These are phyloP conservation scores for Pardalotus punctatus DNA, from an alignment of 2,113 vertebrate genomes.

Conservation along the genomic window DNA sequence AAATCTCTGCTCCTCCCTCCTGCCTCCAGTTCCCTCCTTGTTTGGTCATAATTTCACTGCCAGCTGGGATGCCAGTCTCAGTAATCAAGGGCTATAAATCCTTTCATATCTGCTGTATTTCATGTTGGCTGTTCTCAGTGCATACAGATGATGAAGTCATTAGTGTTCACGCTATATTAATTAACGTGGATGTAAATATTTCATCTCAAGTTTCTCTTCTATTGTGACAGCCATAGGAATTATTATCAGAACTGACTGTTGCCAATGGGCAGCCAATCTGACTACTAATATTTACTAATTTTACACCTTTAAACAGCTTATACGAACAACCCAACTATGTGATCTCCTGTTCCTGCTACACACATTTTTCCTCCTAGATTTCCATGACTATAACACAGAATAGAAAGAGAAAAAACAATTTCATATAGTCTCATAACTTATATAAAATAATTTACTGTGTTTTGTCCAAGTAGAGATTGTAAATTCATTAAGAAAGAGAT, in stretches of 20 bases:
- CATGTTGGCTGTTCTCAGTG: background rate
- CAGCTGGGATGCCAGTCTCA: background rate
- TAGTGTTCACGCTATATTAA: background rate
- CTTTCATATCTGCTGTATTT: background rate
- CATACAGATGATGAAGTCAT: background rate
- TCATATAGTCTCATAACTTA: background rate
- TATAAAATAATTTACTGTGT: background rate
- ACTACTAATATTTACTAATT: background rate
- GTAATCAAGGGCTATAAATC: background rate
- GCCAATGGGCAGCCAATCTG: background rate
- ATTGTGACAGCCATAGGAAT: background rate
- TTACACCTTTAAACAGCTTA: background rate
- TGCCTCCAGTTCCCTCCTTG: background rate
- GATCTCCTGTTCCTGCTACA: background rate
- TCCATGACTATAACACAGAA: background rate
- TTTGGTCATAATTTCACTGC: background rate
- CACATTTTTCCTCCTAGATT: background rate
- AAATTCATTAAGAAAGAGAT: background rate
- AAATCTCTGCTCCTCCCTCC: background rate
- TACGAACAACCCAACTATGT: background rate
- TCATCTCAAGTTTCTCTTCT: background rate
- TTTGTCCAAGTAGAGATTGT: background rate
- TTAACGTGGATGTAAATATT: slow-evolving; percentile 9
- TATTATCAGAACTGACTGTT: background rate
- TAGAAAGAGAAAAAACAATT: background rate